Evolutionary conservation across 1,140 invertebrate species (phyloP).

Genomic region (Heliconius hermathena): DNA sequence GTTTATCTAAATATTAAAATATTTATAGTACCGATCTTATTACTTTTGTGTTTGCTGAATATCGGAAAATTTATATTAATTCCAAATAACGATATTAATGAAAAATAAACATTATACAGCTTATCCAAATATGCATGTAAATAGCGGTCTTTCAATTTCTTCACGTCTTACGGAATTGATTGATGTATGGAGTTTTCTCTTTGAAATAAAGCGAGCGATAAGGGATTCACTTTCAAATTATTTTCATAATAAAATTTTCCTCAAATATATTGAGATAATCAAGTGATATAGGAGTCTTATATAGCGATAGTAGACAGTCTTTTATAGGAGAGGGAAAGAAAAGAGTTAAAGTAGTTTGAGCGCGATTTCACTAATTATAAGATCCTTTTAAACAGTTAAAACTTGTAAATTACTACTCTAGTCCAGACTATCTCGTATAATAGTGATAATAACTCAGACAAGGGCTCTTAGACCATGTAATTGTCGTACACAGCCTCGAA

Average conservation of each 20-base stretch:
- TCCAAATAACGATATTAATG: not conserved
- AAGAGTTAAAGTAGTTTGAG: not conserved
- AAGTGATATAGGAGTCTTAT: not conserved
- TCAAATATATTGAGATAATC: not conserved
- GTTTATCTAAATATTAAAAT: too few relatives aligned
- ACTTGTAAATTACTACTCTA: not conserved
- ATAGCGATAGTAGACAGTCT: not conserved
- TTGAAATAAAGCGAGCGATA: constrained; percentile 36
- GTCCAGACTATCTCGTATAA: not conserved
- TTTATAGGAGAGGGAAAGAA: not conserved
- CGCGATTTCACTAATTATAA: not conserved
- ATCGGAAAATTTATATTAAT: not conserved
- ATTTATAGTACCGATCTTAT: too few relatives aligned
- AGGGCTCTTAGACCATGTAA: not conserved
- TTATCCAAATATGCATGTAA: constrained; percentile 16
- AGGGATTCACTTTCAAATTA: constrained; percentile 42
- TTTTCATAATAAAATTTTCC: not conserved
- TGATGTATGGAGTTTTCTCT: constrained; percentile 39
- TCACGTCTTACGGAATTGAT: constrained; percentile 48
- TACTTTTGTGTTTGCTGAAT: not conserved
- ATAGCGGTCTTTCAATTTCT: constrained; percentile 46
- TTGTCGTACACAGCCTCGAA: not conserved
- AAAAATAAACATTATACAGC: constrained; percentile 9
- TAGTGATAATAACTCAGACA: not conserved
- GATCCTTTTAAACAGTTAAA: not conserved